Evolutionary conservation across 2,113 vertebrate genomes (phyloP), one percentile per base, ranked within the genome.

Genomic region (Amphiprion percula): DNA sequence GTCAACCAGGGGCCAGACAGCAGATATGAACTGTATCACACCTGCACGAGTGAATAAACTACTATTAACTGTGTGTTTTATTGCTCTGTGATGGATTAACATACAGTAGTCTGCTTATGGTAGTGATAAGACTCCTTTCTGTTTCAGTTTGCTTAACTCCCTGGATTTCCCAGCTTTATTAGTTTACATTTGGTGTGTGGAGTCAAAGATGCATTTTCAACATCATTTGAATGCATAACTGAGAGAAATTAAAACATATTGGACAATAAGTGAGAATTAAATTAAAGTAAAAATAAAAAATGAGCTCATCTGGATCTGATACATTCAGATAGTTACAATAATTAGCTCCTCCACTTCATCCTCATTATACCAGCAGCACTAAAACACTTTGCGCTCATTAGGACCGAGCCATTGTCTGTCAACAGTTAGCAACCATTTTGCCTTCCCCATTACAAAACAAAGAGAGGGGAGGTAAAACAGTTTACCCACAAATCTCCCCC

Each of bases 401-500:
- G 79, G 55, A 62, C 64, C 3, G 17, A 68, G 70, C 87, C 54
- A 89, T 89, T 91, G 87, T 91, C 65, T 9, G 30, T 72, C 83
- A 75, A 68, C 83, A 87, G 85, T 90, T 88, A 88, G 88, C 83
- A 78, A 81, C 88, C 87, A 87, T 91, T 90, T 92, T 83, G 83
- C 87, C 79, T 87, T 90, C 82, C 79, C 86, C 74, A 84, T 87
- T 82, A 80, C 69, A 79, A 74, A 79, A 89, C 89, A 92, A 94
- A 93, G 82, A 76, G 75, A 90, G 55, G 85, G 90, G 89, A 90
- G 90, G 85, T 82, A 90, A 93, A 92, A 93, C 88, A 93, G 90
- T 91, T 93, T 92, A 82, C 87, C 88, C 93, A 92, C 90, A 92
- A 93, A 93, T 90, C 90, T 91, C 86, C 66, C 83, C 83, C 77